Conservation (phyloP, 2,888 invertebrate genomes). For the Odontothrips loti region DNA sequence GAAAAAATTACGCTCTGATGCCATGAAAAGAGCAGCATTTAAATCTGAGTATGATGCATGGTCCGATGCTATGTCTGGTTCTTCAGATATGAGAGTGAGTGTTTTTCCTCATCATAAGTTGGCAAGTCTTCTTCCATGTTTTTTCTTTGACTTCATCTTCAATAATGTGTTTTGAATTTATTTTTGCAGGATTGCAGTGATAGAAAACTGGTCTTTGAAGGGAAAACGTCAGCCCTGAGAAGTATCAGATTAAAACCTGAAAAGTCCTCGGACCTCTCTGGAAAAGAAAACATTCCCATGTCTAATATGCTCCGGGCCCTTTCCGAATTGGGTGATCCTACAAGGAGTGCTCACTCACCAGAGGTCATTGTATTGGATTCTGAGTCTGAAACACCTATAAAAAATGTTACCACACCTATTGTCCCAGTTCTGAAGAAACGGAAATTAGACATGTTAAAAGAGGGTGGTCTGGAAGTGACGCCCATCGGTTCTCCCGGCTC, state of each 20-base stretch:
- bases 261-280: constrained; percentile 34
- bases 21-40: background rate
- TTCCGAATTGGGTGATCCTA: background rate
- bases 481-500: constrained; percentile 50
- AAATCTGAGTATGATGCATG: constrained; percentile 3
- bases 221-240: constrained; percentile 54
- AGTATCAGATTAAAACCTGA: constrained; percentile 65
- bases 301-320: background rate
- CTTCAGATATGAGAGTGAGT: background rate
- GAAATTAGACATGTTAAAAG: constrained; percentile 69
- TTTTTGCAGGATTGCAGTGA: background rate
- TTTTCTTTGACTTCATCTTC: background rate
- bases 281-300: constrained; percentile 11
- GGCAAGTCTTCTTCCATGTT: background rate
- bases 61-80: background rate
- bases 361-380: constrained; percentile 11
- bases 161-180: background rate
- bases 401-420: constrained; percentile 40
- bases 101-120: background rate
- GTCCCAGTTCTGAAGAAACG: constrained; percentile 58
- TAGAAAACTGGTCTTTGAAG: constrained; percentile 46
- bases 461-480: constrained; percentile 71
- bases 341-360: background rate
- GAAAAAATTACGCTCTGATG: constrained; percentile 49
- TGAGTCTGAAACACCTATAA: background rate